A percentile compares a stretch with the other conserved stretches of the same genome.
Evolutionary conservation across 2,113 vertebrate species (phyloP).

Genomic region (Podarcis raffonei): DNA sequence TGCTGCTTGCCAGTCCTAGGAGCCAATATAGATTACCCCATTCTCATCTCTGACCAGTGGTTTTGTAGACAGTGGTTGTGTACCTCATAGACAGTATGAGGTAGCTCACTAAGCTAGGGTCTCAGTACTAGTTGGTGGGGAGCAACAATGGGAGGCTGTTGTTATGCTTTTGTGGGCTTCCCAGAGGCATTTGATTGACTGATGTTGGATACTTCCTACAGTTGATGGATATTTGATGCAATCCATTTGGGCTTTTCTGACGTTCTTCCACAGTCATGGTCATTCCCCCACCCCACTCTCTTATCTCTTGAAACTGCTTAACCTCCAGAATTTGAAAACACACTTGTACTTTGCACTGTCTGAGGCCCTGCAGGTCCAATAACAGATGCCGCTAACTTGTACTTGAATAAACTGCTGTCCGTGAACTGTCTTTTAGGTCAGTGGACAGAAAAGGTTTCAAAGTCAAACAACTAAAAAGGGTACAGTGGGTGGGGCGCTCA

Average conservation of each 20-base stretch:
- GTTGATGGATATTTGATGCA: too few species aligned
- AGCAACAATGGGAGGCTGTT: not conserved
- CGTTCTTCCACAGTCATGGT: not conserved
- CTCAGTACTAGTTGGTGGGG: too few species aligned
- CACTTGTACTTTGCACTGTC: not conserved
- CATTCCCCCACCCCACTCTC: not conserved
- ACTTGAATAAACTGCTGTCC: not conserved
- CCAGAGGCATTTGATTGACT: too few species aligned
- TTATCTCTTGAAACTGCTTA: not conserved
- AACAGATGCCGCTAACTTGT: not conserved
- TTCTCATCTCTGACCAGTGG: too few species aligned
- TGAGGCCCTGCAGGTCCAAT: not conserved
- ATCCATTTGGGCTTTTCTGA: not conserved
- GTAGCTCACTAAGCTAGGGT: too few species aligned
- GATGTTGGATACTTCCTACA: not conserved
- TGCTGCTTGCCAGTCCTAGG: too few species aligned
- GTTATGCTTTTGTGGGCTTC: too few species aligned
- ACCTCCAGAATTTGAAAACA: not conserved
- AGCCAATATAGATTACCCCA: too few species aligned
- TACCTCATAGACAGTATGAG: too few species aligned
- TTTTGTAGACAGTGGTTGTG: too few species aligned
- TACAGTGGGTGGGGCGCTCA: too few species aligned
- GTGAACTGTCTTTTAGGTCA: not conserved
- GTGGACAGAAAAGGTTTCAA: not conserved
- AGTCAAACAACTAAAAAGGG: not conserved